Base-by-base conservation (phyloP, 2,888 invertebrate species). In the Lasioglossum morio region DNA sequence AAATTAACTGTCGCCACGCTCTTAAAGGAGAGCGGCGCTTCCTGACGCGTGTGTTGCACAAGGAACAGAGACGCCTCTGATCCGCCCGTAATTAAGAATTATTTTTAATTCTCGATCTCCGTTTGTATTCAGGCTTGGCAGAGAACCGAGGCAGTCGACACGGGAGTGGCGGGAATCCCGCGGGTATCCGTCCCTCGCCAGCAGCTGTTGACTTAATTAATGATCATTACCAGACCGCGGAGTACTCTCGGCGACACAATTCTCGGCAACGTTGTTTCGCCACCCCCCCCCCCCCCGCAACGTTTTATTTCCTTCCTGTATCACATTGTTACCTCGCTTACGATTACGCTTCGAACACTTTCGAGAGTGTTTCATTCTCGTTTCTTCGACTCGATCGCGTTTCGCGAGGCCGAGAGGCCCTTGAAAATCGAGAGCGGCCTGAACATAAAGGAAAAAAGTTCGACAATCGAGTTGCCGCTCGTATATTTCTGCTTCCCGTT, bases 171-270 rank as follows among this genome's bases (percentile, higher is more conserved):
- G 72, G 40, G 74, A 82, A 85, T 82, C 80, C 79, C 73, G 27
- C 73, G 76, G 16, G 77, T 70, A 77, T 34, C 10, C 43, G 27
- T 8, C 46, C 77, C 46, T 37, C 66, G 85, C 81, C 81, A 79
- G 72, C 74, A 46, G 77, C 72, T 72, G 88, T 84, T 82, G 88
- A 87, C 80, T 88, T 85, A 86, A 88, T 88, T 85, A 87, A 82
- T 76, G 85, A 78, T 76, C 84, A 66, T 88, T 80, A 77, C 69
- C 14, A 48, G 43, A 57, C 74, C 63, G 43, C 72, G 57, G 46
- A 70, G 63, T 57, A 30, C 60, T 30, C 53, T 57, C 43, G 34
- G 14, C 46, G 82, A 72, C 82, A 80, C 60, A 40, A 63, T 86
- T 81, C 57, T 30, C 60, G 69, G 46, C 72, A n/a, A 34, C 46